These are phyloP conservation scores for Montifringilla adamsi DNA, from an alignment of 2,113 vertebrate genomes.

Conservation along the genomic window DNA sequence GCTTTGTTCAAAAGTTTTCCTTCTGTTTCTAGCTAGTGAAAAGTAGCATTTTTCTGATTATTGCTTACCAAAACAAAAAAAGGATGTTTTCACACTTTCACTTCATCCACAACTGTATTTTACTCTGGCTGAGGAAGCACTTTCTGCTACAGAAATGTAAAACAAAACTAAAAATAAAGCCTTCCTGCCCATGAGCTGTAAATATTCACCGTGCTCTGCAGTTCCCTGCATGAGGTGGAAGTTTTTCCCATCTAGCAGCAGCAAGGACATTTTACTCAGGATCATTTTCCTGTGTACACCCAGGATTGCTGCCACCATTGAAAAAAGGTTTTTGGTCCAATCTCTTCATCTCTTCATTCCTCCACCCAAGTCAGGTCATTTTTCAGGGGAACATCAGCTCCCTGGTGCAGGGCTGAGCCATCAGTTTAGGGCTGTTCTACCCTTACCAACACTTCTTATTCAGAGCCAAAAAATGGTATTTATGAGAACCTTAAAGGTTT, in stretches of 20 bases:
- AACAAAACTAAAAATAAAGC: not conserved
- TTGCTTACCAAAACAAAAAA: not conserved
- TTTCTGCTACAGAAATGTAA: not conserved
- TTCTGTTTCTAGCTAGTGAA: not conserved
- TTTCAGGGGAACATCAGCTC: not conserved
- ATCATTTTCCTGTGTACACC: not conserved
- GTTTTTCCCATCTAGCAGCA: not conserved
- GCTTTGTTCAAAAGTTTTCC: not conserved
- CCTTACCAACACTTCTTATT: not conserved
- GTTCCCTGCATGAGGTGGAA: not conserved
- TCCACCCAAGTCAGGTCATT: not conserved
- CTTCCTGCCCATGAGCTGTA: not conserved
- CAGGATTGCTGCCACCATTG: not conserved
- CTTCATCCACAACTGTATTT: not conserved
- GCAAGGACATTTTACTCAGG: not conserved
- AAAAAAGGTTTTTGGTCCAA: not conserved
- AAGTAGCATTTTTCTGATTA: not conserved
- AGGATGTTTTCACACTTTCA: not conserved
- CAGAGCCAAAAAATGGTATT: not conserved
- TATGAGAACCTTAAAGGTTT: not conserved
- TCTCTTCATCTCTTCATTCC: not conserved
- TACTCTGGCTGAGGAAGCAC: not conserved
- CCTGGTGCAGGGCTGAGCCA: accelerated
- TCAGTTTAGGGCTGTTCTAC: not conserved
- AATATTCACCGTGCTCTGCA: not conserved